Conservation (phyloP, 2,888 invertebrate genomes). For the Drosophila bunnanda region DNA sequence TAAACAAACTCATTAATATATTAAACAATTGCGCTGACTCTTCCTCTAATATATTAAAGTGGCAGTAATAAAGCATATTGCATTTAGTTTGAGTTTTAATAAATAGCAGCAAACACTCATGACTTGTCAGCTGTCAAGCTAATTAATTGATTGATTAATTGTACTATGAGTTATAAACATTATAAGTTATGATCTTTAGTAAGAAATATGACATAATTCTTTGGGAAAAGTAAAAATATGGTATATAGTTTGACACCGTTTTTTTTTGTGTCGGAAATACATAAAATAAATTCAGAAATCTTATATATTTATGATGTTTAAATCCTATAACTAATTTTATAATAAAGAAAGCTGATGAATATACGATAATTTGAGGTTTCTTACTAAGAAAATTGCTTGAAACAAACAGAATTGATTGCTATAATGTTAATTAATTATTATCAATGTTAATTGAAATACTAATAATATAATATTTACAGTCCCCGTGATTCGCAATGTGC, state of each 20-base stretch:
- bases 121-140: not conserved
- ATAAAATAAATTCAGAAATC: not conserved
- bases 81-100: not conserved
- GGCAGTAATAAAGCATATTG: not conserved
- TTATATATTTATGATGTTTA: not conserved
- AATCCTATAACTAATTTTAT: not conserved
- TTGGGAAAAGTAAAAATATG: not conserved
- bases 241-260: not conserved
- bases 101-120: not conserved
- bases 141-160: not conserved
- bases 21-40: not conserved
- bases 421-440: not conserved
- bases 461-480: slow-evolving; percentile 85
- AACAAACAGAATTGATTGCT: not conserved
- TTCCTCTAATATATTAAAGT: not conserved
- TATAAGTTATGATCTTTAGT: not conserved
- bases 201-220: not conserved
- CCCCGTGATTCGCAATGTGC: slow-evolving; percentile 95
- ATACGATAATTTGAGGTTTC: not conserved
- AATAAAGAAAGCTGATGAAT: not conserved
- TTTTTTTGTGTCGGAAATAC: not conserved
- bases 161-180: not conserved
- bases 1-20: not conserved
- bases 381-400: not conserved
- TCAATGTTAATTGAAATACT: slow-evolving; percentile 7